Conservation (phyloP, 2,113 vertebrate genomes). For the Scomber japonicus region DNA sequence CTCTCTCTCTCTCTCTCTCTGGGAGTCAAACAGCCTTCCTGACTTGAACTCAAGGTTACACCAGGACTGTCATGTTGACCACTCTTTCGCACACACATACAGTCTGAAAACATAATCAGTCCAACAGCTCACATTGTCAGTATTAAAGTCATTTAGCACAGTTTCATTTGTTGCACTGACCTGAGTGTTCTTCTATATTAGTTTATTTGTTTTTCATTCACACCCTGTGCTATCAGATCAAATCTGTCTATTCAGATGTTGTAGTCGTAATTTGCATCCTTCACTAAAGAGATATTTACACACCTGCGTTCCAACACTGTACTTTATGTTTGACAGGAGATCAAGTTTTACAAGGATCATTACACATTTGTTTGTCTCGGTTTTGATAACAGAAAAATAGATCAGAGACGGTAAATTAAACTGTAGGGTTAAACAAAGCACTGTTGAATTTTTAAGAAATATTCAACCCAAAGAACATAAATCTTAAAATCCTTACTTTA, state of each 20-base stretch:
- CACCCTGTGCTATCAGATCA: not conserved
- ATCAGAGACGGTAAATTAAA: too few relatives aligned
- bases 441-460: too few relatives aligned
- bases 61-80: not conserved
- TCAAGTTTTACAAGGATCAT: not conserved
- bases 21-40: constrained; percentile 43
- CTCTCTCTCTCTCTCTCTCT: constrained; percentile 27
- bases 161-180: not conserved
- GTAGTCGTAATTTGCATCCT: not conserved
- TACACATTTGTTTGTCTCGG: not conserved
- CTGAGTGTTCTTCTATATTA: not conserved
- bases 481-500: not conserved
- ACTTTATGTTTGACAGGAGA: not conserved
- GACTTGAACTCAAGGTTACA: constrained; percentile 40
- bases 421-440: not conserved
- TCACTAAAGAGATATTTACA: not conserved
- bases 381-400: constrained; percentile 1
- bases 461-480: not conserved
- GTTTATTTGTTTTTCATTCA: not conserved
- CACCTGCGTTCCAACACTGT: not conserved
- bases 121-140: not conserved
- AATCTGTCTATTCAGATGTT: not conserved
- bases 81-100: not conserved
- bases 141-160: not conserved
- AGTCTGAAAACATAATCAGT: not conserved